Evolutionary conservation across 2,888 invertebrate species (phyloP).

Genomic region (Resseliella maxima): DNA sequence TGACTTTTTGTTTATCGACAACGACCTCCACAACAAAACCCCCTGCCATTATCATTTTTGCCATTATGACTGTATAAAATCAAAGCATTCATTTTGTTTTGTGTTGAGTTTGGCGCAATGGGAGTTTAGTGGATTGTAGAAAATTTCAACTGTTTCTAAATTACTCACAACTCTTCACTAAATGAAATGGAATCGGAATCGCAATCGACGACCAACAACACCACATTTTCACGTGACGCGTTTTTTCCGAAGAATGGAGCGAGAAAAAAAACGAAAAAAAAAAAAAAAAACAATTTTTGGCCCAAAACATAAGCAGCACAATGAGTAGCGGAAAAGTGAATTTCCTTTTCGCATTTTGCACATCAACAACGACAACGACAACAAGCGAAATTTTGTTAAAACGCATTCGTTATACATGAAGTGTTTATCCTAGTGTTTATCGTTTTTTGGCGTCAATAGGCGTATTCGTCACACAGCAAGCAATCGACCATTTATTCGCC

Average conservation of each 20-base stretch:
- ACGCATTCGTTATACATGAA: constrained; percentile 17
- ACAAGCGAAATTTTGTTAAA: background rate
- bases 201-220: background rate
- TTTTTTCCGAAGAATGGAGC: too few relatives aligned
- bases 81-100: background rate
- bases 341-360: constrained; percentile 40
- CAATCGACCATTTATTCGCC: background rate
- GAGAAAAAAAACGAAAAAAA: too few relatives aligned
- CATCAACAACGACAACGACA: constrained; percentile 3
- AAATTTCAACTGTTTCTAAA: too few relatives aligned
- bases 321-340: constrained; percentile 16
- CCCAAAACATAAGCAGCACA: background rate
- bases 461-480: background rate
- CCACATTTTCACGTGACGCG: background rate
- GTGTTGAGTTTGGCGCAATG: too few relatives aligned
- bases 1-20: background rate
- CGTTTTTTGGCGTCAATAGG: constrained; percentile 8
- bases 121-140: background rate
- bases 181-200: background rate
- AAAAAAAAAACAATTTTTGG: too few relatives aligned
- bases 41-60: too few relatives aligned
- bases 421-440: constrained; percentile 32
- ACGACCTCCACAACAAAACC: background rate
- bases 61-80: background rate
- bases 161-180: background rate